A percentile compares a stretch with the other conserved stretches of the same genome.
Conservation (phyloP, 2,797 vertebrate species). For the Mormyrops boulengeri region DNA sequence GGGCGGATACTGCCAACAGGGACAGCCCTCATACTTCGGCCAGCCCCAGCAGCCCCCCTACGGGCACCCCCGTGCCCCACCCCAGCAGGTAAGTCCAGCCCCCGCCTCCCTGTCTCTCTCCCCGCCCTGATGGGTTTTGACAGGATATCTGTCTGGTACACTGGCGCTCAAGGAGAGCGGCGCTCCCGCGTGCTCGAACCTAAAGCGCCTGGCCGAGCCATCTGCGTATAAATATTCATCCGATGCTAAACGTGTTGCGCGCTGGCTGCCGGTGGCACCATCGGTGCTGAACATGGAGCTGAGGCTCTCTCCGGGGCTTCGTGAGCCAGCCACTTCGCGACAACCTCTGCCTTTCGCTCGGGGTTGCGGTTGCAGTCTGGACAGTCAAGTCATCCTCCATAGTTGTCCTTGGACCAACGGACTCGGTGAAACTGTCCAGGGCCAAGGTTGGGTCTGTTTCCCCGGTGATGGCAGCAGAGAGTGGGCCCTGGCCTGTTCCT, state of each 20-base stretch:
- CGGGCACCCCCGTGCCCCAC: slow-evolving; percentile 70
- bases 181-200: not conserved
- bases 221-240: slow-evolving; percentile 13
- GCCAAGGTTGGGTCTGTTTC: not conserved
- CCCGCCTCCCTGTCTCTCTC: not conserved
- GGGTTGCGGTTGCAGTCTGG: not conserved
- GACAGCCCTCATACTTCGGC: slow-evolving; percentile 84
- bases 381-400: not conserved
- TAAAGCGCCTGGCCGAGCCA: not conserved
- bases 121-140: not conserved
- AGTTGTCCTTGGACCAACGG: not conserved
- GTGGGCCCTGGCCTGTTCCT: not conserved
- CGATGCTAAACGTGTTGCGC: not conserved
- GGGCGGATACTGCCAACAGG: slow-evolving; percentile 76
- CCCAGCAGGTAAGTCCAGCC: slow-evolving; percentile 75
- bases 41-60: slow-evolving; percentile 81
- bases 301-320: not conserved
- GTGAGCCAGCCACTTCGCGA: not conserved
- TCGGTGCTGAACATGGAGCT: not conserved
- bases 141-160: not conserved
- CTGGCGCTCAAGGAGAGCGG: not conserved
- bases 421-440: not conserved
- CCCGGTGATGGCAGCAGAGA: not conserved
- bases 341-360: not conserved
- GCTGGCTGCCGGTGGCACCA: not conserved